These are phyloP conservation scores for Agapornis canus DNA, from an alignment of 2,797 vertebrate species.

Conservation along the genomic window DNA sequence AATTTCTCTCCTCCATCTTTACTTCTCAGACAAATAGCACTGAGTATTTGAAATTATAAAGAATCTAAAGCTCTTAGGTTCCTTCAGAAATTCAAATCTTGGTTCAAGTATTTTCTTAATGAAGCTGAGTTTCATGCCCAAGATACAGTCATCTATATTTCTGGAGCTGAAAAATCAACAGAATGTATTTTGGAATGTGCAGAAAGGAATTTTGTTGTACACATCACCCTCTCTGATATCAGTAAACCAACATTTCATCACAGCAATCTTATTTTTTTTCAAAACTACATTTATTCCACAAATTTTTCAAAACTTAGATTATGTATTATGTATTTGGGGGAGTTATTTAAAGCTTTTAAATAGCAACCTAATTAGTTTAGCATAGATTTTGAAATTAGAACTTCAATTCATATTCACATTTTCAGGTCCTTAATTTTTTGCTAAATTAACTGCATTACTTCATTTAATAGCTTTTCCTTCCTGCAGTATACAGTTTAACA, in stretches of 20 bases:
- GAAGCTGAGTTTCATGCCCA: neutral
- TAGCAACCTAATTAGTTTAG: conserved; percentile 10
- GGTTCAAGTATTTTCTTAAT: neutral
- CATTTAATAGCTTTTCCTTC: conserved; percentile 50
- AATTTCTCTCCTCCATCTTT: neutral
- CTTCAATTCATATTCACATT: conserved; percentile 48
- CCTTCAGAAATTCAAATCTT: neutral
- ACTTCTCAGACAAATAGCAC: neutral
- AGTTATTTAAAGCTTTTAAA: conserved; percentile 25
- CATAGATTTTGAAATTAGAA: conserved; percentile 25
- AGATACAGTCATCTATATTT: neutral
- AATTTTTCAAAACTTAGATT: neutral
- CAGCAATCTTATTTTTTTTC: neutral
- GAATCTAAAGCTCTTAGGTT: neutral
- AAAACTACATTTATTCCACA: neutral
- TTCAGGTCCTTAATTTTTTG: conserved; percentile 27
- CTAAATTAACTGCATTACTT: conserved; percentile 13
- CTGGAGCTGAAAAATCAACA: neutral
- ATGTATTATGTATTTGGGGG: neutral
- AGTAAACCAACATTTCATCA: neutral
- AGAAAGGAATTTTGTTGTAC: neutral
- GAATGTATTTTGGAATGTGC: neutral
- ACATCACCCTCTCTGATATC: neutral
- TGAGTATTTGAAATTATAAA: neutral
- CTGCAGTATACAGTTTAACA: conserved; percentile 25